A percentile compares a stretch with the other conserved stretches of the same genome.
Conservation (phyloP, 2,113 vertebrate genomes). For the Circaetus gallicus region DNA sequence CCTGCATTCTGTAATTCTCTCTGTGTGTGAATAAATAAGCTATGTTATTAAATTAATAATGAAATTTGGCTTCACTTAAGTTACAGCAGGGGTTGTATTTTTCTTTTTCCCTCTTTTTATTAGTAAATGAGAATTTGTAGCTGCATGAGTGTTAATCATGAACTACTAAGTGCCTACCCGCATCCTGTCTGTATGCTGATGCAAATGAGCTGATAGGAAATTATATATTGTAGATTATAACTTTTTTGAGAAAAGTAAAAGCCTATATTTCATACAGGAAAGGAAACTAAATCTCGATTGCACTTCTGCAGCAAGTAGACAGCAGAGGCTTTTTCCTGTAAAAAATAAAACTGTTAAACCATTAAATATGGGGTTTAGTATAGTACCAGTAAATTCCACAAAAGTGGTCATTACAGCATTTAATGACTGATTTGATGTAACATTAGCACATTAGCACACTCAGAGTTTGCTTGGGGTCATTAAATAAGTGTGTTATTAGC, state of each 20-base stretch:
- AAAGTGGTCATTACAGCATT: not conserved
- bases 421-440: not conserved
- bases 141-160: not conserved
- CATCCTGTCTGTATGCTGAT: not conserved
- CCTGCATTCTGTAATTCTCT: not conserved
- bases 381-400: not conserved
- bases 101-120: conserved; percentile 34
- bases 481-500: conserved; percentile 2
- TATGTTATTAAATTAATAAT: conserved; percentile 42
- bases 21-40: conserved; percentile 25
- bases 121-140: not conserved
- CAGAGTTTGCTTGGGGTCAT: not conserved
- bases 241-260: conserved; percentile 3
- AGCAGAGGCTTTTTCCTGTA: not conserved
- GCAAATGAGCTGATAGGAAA: conserved; percentile 1
- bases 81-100: conserved; percentile 15
- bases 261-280: not conserved
- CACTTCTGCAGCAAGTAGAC: not conserved
- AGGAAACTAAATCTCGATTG: not conserved
- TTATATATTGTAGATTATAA: not conserved
- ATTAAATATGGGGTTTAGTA: not conserved
- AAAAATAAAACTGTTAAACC: not conserved
- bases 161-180: not conserved
- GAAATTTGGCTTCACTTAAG: conserved; percentile 11
- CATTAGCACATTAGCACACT: not conserved